These are phyloP conservation scores for Coenobita brevimanus DNA, from an alignment of 1,140 invertebrate genomes.

Conservation along the genomic window DNA sequence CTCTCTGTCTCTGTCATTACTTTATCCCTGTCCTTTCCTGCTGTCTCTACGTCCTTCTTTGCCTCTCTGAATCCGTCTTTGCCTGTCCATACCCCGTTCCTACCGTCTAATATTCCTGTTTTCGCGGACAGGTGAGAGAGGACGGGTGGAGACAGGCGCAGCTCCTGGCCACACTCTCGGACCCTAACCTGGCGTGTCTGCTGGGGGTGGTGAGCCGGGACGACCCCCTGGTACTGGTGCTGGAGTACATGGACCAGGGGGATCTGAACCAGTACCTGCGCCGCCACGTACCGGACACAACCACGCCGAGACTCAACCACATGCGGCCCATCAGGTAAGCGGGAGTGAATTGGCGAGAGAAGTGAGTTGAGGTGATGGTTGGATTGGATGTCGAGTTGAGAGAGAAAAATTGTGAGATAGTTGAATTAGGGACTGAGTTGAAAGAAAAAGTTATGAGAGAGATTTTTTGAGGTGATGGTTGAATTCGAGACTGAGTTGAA, in stretches of 20 bases:
- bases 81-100: neutral
- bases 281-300: constrained; percentile 70
- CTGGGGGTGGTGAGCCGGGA: constrained; percentile 76
- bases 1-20: neutral
- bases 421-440: too few species aligned
- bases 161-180: constrained; percentile 85
- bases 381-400: too few species aligned
- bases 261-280: constrained; percentile 86
- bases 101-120: neutral
- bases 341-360: too few species aligned
- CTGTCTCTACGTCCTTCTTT: neutral
- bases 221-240: constrained; percentile 87
- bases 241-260: constrained; percentile 89
- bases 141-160: constrained; percentile 90
- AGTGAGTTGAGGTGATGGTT: too few species aligned
- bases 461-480: too few species aligned
- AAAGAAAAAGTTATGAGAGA: too few species aligned
- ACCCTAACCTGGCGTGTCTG: constrained; percentile 84
- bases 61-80: neutral
- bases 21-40: neutral
- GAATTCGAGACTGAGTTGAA: too few species aligned
- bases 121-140: constrained; percentile 70
- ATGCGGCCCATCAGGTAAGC: constrained; percentile 61
- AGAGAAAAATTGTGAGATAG: too few species aligned
- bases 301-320: constrained; percentile 60